phyloP scores from a whole-genome alignment of 2,113 vertebrate species.

The Nothocercus nigrocapillus region DNA sequence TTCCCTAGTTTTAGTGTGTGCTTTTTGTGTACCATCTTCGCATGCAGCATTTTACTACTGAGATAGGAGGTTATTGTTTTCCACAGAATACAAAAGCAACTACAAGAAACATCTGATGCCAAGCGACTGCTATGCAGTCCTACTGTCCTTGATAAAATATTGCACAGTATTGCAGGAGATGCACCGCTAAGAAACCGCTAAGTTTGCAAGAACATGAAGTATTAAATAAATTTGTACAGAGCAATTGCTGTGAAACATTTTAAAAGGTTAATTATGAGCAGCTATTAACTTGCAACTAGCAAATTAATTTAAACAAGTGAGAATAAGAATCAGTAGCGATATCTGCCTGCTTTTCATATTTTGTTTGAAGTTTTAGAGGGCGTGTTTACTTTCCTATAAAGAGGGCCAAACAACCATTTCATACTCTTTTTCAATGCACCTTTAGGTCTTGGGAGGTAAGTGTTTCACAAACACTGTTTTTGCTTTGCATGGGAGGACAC shows the following conservation, averaged over 20 bases:
- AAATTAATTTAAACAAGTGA: background rate
- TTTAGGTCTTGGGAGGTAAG: background rate
- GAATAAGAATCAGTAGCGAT: background rate
- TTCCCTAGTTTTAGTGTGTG: background rate
- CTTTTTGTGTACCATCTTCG: background rate
- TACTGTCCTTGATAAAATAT: background rate
- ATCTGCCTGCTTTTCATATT: background rate
- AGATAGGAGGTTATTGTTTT: background rate
- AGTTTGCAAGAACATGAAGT: background rate
- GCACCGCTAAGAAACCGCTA: background rate
- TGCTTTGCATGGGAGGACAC: background rate
- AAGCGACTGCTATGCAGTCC: background rate
- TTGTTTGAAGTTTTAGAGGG: background rate
- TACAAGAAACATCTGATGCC: background rate
- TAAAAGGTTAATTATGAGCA: background rate
- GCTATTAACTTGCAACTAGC: background rate
- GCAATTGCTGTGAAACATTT: background rate
- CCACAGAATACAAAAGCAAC: background rate
- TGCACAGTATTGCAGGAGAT: background rate
- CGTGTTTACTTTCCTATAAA: background rate
- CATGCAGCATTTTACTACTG: rapidly evolving
- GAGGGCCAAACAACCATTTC: background rate
- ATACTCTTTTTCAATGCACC: background rate
- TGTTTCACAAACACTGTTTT: background rate
- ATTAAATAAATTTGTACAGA: background rate